These are phyloP conservation scores for Hormaphis cornu DNA, from an alignment of 1,140 invertebrate genomes.

Conservation along the genomic window DNA sequence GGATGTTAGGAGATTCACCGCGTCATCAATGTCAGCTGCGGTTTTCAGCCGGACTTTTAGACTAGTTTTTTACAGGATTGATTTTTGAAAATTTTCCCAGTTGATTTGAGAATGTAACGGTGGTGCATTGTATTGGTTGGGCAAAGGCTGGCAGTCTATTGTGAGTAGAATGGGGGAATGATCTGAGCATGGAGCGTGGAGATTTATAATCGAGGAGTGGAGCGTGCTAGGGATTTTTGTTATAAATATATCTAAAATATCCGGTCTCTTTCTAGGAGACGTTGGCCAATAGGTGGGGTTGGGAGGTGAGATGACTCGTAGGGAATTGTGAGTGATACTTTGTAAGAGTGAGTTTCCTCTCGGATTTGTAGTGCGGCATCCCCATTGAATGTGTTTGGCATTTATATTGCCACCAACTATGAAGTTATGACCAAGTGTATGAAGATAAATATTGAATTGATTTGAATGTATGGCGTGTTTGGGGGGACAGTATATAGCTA, in stretches of 20 bases:
- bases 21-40: background rate
- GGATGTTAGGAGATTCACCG: background rate
- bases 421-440: background rate
- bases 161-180: background rate
- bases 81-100: too few species aligned
- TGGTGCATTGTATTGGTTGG: too few species aligned
- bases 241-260: background rate
- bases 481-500: background rate
- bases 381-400: background rate
- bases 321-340: background rate
- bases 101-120: too few species aligned
- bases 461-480: background rate
- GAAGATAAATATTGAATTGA: background rate
- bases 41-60: background rate
- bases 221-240: background rate
- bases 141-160: too few species aligned
- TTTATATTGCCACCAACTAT: background rate
- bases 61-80: background rate
- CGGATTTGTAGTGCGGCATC: background rate
- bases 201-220: background rate
- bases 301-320: background rate
- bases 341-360: background rate
- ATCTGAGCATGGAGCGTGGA: background rate
- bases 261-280: background rate
- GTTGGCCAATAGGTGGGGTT: background rate